phyloP scores from a whole-genome alignment of 2,888 invertebrate genomes.

The Azorinus chamasolen region DNA sequence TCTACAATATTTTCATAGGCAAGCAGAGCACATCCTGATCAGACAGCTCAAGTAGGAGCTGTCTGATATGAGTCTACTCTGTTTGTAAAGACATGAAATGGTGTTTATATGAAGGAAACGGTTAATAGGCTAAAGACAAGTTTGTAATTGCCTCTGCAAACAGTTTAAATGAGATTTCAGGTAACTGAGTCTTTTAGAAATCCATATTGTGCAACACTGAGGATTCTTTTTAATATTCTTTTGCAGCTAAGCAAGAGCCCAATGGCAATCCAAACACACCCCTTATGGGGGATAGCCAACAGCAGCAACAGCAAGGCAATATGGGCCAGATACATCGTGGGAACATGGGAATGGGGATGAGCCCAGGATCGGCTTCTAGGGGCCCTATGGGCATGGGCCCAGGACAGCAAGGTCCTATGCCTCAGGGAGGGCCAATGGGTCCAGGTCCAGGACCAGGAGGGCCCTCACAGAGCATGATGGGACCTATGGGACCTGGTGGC shows the following conservation, averaged over 20 bases:
- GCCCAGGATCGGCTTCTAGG: conserved; percentile 44
- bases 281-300: conserved; percentile 40
- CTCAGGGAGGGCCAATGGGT: conserved; percentile 41
- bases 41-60: no score
- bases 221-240: no score
- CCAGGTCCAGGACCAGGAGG: conserved; percentile 24
- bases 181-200: neutral
- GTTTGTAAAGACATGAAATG: no score
- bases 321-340: conserved; percentile 36
- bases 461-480: conserved; percentile 4
- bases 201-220: no score
- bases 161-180: no score
- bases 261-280: conserved; percentile 62
- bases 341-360: conserved; percentile 41
- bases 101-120: no score
- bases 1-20: no score
- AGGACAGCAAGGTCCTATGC: conserved; percentile 24
- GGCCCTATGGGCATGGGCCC: conserved; percentile 23
- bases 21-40: no score
- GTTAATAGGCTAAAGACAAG: no score
- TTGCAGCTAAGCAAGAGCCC: conserved; percentile 50
- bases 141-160: no score
- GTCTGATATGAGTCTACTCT: no score
- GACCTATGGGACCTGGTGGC: conserved; percentile 45
- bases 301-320: conserved; percentile 11